phyloP scores from a whole-genome alignment of 2,797 vertebrate genomes.

The Notamacropus eugenii region DNA sequence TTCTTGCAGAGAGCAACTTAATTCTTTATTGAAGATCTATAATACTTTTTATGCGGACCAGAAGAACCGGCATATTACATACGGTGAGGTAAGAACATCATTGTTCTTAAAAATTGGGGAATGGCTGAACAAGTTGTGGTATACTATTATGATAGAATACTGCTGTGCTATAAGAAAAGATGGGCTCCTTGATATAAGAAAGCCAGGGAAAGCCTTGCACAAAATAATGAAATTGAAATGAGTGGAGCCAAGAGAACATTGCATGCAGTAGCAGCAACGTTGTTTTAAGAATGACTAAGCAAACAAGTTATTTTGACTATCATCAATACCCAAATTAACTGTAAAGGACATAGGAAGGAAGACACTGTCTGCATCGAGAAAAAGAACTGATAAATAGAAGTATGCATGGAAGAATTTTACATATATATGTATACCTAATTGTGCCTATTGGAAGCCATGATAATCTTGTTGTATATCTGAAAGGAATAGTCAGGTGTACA shows the following conservation, averaged over 20 bases:
- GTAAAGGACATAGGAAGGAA: background rate
- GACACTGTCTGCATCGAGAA: background rate
- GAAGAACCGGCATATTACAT: conserved; percentile 90
- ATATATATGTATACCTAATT: background rate
- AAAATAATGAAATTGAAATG: background rate
- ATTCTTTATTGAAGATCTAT: conserved; percentile 91
- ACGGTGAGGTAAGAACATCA: conserved; percentile 87
- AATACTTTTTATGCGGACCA: conserved; percentile 94
- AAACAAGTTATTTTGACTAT: background rate
- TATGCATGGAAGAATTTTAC: background rate
- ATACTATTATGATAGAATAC: background rate
- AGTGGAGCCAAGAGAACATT: background rate
- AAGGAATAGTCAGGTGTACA: background rate
- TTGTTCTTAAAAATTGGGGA: background rate
- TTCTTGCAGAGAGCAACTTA: conserved; percentile 89
- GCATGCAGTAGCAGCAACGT: background rate
- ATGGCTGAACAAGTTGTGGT: background rate
- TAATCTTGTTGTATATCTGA: background rate
- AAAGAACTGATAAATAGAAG: background rate
- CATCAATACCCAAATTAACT: background rate
- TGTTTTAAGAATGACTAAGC: background rate
- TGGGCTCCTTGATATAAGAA: background rate
- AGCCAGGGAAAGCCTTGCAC: background rate
- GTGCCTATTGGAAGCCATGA: background rate
- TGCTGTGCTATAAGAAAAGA: background rate